These are phyloP conservation scores for Drosophila malerkotliana DNA, from an alignment of 1,140 invertebrate species.

Conservation along the genomic window DNA sequence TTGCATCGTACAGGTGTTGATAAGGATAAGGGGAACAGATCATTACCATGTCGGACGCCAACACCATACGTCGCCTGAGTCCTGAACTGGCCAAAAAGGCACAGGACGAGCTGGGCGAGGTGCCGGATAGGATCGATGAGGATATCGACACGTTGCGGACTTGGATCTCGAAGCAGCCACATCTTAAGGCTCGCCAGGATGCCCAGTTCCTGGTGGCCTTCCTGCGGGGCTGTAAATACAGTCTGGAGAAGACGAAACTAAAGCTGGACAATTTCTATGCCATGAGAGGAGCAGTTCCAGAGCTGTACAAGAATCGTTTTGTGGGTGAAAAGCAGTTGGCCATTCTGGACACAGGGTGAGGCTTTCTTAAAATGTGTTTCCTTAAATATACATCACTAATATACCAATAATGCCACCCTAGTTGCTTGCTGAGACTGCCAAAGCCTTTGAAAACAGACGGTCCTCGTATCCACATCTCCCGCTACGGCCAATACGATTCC, in stretches of 20 bases:
- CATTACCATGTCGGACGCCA: slow-evolving; percentile 50
- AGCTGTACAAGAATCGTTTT: slow-evolving; percentile 84
- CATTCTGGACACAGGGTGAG: slow-evolving; percentile 72
- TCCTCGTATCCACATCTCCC: slow-evolving; percentile 85
- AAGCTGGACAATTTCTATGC: slow-evolving; percentile 88
- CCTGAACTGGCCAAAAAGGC: slow-evolving; percentile 84
- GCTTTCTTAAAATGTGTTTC: background rate
- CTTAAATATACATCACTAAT: background rate
- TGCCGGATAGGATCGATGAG: slow-evolving; percentile 85
- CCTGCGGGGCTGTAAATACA: slow-evolving; percentile 89
- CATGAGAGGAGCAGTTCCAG: slow-evolving; percentile 86
- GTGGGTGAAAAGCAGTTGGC: slow-evolving; percentile 71
- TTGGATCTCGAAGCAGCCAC: slow-evolving; percentile 88
- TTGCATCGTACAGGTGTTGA: slow-evolving; percentile 30
- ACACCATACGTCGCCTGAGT: slow-evolving; percentile 77
- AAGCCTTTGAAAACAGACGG: slow-evolving; percentile 83
- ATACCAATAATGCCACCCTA: background rate
- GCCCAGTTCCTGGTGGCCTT: slow-evolving; percentile 87
- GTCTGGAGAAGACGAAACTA: slow-evolving; percentile 87
- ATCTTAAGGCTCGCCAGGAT: slow-evolving; percentile 85
- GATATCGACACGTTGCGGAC: slow-evolving; percentile 86
- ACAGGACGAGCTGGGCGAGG: slow-evolving; percentile 86
- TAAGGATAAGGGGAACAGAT: slow-evolving; percentile 33
- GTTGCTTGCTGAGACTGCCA: slow-evolving; percentile 76
- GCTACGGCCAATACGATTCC: slow-evolving; percentile 84